These are phyloP conservation scores for Gallinago paraguaiae DNA, from an alignment of 2,113 vertebrate species.

Conservation along the genomic window DNA sequence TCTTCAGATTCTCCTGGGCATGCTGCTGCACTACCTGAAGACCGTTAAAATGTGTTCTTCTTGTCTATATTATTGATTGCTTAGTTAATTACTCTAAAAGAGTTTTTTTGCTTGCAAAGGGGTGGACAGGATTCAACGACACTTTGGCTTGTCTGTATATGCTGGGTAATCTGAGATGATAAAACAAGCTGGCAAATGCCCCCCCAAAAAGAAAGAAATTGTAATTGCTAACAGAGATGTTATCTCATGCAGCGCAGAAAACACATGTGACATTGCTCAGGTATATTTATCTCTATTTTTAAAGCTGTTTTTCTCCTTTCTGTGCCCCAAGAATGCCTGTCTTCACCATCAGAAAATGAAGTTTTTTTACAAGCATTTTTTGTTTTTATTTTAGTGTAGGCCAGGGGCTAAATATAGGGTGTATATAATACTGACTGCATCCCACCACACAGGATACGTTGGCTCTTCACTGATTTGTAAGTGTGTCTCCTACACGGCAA, in stretches of 20 bases:
- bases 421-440: not conserved
- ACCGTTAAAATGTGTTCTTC: not conserved
- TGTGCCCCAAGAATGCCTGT: not conserved
- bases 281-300: not conserved
- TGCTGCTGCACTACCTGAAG: not conserved
- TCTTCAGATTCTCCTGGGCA: not conserved
- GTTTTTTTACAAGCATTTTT: not conserved
- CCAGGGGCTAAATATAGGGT: not conserved
- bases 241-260: not conserved
- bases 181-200: not conserved
- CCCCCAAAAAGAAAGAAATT: not conserved
- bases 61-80: not conserved
- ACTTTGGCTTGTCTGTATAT: not conserved
- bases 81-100: slow-evolving; percentile 14
- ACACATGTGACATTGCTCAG: not conserved
- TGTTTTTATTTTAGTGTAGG: not conserved
- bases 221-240: not conserved
- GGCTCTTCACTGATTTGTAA: not conserved
- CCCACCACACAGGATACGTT: not conserved
- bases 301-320: not conserved
- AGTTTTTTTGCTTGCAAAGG: not conserved
- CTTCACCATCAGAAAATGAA: not conserved
- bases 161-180: not conserved
- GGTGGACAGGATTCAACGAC: not conserved
- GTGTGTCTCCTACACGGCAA: not conserved